Conservation (phyloP, 2,797 vertebrate species). For the Sebastes matsubarae region DNA sequence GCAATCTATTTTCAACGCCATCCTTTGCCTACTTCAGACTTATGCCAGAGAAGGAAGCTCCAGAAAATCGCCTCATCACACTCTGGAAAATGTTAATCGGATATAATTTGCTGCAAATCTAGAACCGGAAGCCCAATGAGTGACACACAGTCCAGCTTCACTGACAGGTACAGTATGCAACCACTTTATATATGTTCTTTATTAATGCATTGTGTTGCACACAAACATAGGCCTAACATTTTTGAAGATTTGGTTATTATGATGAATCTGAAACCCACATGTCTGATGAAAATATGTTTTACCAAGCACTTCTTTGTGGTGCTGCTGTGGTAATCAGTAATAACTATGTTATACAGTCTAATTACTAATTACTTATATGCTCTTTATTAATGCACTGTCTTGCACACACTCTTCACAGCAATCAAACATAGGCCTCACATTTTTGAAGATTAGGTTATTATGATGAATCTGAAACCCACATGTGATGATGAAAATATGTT, state of each 20-base stretch:
- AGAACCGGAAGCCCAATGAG: constrained; percentile 98
- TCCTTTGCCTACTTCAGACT: constrained; percentile 52
- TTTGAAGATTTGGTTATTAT: neutral
- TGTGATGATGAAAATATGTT: constrained; percentile 4
- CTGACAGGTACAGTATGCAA: constrained; percentile 89
- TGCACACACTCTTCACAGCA: neutral
- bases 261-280: neutral
- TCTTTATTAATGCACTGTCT: neutral
- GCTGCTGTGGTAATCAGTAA: constrained; percentile 39
- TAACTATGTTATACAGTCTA: constrained; percentile 62
- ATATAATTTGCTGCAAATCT: constrained; percentile 87
- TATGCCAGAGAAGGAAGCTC: constrained; percentile 70
- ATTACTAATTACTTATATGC: constrained; percentile 47
- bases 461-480: neutral
- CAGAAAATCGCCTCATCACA: constrained; percentile 64
- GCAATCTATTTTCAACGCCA: constrained; percentile 34
- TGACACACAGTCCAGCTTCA: constrained; percentile 96
- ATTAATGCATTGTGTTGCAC: neutral
- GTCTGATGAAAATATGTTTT: constrained; percentile 12
- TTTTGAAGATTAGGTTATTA: neutral
- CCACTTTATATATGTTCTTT: neutral
- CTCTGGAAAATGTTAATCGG: constrained; percentile 92
- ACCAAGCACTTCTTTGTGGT: constrained; percentile 35
- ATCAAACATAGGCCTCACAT: neutral
- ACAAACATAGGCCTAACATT: neutral